Evolutionary conservation across 2,797 vertebrate species (phyloP).

Genomic region (Periparus ater): DNA sequence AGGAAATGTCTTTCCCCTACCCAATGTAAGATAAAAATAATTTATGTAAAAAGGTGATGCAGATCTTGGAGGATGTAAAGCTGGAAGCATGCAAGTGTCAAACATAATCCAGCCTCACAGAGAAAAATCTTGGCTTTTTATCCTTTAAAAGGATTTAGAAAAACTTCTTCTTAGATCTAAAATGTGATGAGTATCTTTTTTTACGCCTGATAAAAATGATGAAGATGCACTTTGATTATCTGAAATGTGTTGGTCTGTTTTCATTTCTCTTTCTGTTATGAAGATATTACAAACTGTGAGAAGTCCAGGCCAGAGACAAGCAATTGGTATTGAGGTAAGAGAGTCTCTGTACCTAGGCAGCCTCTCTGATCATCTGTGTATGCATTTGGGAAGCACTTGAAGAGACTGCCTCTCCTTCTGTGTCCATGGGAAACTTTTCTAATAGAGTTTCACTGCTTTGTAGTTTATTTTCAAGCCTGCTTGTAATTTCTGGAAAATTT

Average conservation of each 20-base stretch:
- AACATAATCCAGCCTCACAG: background rate
- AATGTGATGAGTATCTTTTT: background rate
- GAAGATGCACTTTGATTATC: background rate
- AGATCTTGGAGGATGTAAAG: background rate
- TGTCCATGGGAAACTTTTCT: background rate
- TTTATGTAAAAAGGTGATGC: background rate
- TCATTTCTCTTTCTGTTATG: slow-evolving; percentile 16
- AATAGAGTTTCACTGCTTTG: background rate
- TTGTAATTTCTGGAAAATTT: background rate
- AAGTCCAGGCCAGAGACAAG: slow-evolving; percentile 89
- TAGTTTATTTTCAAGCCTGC: background rate
- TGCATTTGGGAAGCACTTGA: background rate
- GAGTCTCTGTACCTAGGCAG: background rate
- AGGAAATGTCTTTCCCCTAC: background rate
- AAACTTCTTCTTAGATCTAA: background rate
- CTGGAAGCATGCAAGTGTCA: background rate
- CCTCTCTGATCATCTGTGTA: background rate
- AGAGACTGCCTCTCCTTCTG: background rate
- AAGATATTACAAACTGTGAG: slow-evolving; percentile 94
- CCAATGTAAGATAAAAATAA: background rate
- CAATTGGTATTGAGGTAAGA: slow-evolving; percentile 92
- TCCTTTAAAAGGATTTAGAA: background rate
- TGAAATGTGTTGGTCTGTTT: background rate
- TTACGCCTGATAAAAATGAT: background rate
- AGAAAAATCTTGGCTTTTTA: background rate